These are phyloP conservation scores for Meteorus cinctellus DNA, from an alignment of 2,888 invertebrate genomes.

Conservation along the genomic window DNA sequence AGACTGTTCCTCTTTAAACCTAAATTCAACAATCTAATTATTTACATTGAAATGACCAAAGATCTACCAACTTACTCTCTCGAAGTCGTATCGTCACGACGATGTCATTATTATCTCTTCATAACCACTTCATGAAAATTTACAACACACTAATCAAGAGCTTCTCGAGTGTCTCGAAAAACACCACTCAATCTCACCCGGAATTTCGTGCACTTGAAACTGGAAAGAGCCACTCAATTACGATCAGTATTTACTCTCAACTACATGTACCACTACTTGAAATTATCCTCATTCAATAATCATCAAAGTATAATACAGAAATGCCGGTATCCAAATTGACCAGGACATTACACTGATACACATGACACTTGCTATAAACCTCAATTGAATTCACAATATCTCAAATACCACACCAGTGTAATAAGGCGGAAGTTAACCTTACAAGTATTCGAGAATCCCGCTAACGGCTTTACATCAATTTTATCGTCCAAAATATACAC, in stretches of 20 bases:
- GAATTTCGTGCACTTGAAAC: neutral
- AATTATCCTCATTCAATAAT: neutral
- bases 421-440: too few relatives aligned
- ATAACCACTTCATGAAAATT: conserved; percentile 12
- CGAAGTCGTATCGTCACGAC: conserved; percentile 43
- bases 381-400: neutral
- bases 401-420: too few relatives aligned
- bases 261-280: neutral
- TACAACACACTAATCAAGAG: conserved; percentile 24
- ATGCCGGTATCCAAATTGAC: conserved; percentile 18
- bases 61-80: conserved; percentile 7
- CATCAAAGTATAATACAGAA: neutral
- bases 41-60: neutral
- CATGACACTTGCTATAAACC: neutral
- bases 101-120: conserved; percentile 21
- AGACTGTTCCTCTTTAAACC: neutral
- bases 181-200: conserved; percentile 1
- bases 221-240: neutral
- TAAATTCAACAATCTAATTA: neutral
- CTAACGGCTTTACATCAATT: neutral
- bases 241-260: neutral
- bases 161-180: neutral
- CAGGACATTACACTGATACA: neutral
- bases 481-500: neutral
- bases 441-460: too few relatives aligned